Evolutionary conservation across 1,140 invertebrate species (phyloP).

Genomic region (Caerostris extrusa): DNA sequence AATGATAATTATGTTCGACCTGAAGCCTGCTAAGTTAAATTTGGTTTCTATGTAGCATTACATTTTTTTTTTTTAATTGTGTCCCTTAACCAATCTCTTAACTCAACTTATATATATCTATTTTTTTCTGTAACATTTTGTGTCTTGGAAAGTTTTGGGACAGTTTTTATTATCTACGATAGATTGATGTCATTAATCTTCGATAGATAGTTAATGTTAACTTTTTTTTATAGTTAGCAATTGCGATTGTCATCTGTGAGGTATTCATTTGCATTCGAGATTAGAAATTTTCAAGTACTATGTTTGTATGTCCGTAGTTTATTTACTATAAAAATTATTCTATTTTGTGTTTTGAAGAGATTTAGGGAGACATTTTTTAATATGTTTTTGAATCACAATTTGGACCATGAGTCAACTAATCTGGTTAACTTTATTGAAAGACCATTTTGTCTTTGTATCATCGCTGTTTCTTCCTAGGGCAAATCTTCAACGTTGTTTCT

Average conservation of each 20-base stretch:
- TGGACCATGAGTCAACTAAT: no score
- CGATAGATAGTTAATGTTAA: neutral
- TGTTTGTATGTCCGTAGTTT: no score
- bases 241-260: neutral
- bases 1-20: constrained; percentile 73
- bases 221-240: neutral
- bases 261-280: neutral
- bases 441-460: no score
- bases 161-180: constrained; percentile 71
- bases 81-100: constrained; percentile 51
- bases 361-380: no score
- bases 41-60: constrained; percentile 56
- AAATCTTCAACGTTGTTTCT: no score
- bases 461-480: no score
- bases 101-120: constrained; percentile 11
- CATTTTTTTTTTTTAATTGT: constrained; percentile 51
- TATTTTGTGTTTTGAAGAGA: no score
- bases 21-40: constrained; percentile 30
- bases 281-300: no score
- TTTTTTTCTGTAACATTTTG: neutral
- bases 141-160: constrained; percentile 32
- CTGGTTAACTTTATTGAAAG: no score
- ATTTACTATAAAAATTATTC: no score
- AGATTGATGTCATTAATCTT: constrained; percentile 56
- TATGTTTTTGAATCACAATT: no score